Percentiles rank a stretch among this genome's conserved stretches.
These are phyloP conservation scores for Drosophila dunni DNA, from an alignment of 1,140 invertebrate genomes.

Conservation along the genomic window DNA sequence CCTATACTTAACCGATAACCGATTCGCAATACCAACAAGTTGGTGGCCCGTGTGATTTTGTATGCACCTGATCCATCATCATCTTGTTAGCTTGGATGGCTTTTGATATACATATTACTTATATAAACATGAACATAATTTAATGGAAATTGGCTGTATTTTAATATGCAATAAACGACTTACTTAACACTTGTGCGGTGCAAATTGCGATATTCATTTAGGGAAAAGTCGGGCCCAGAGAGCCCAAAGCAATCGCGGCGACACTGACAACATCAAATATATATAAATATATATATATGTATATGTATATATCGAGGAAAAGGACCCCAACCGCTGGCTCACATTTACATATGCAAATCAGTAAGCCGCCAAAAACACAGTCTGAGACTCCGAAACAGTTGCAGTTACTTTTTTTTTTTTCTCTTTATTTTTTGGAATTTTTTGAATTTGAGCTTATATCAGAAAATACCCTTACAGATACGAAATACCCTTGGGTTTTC, in stretches of 20 bases:
- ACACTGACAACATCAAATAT: background rate
- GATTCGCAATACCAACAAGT: background rate
- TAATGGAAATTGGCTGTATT: slow-evolving; percentile 76
- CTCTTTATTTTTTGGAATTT: background rate
- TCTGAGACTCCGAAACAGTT: background rate
- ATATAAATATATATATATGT: background rate
- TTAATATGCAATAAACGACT: slow-evolving; percentile 81
- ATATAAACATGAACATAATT: slow-evolving; percentile 57
- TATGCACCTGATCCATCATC: slow-evolving; percentile 56
- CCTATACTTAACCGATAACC: no score
- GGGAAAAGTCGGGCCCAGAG: slow-evolving; percentile 45
- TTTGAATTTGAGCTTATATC: background rate
- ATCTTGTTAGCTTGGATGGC: slow-evolving; percentile 56
- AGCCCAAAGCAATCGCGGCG: slow-evolving; percentile 15
- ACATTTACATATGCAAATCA: slow-evolving; percentile 58
- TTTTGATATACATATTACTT: slow-evolving; percentile 49
- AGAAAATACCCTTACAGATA: slow-evolving; percentile 46
- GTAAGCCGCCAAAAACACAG: slow-evolving; percentile 19
- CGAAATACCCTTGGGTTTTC: slow-evolving; percentile 77
- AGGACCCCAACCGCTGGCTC: slow-evolving; percentile 12
- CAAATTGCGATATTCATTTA: slow-evolving; percentile 78
- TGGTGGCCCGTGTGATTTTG: background rate
- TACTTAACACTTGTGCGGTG: slow-evolving; percentile 77
- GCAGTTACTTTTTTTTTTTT: slow-evolving; percentile 22
- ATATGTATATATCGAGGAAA: background rate